These are phyloP conservation scores for Podarcis lilfordi DNA, from an alignment of 2,797 vertebrate species.

Conservation along the genomic window DNA sequence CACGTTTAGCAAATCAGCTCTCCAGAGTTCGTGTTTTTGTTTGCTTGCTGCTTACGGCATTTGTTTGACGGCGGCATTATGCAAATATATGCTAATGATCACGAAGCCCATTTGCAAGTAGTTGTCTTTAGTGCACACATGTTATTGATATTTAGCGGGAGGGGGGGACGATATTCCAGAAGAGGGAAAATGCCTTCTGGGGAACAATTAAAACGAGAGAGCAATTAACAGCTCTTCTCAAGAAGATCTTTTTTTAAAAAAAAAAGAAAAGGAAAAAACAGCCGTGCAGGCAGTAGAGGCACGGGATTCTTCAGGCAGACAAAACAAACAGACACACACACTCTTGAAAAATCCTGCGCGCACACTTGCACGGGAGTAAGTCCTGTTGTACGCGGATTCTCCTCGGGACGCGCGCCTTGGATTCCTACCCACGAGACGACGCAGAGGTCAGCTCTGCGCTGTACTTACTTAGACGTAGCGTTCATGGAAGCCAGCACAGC, in stretches of 20 bases:
- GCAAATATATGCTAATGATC: slow-evolving; percentile 72
- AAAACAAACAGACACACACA: background rate
- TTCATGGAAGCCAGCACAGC: background rate
- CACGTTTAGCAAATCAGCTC: slow-evolving; percentile 28
- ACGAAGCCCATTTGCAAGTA: slow-evolving; percentile 63
- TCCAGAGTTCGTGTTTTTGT: slow-evolving; percentile 41
- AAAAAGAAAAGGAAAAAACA: too few species aligned
- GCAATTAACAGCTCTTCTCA: background rate
- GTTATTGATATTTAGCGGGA: slow-evolving; percentile 63
- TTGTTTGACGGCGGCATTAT: slow-evolving; percentile 53
- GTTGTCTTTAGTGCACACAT: slow-evolving; percentile 56
- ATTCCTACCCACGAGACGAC: background rate
- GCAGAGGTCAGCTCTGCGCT: too few species aligned
- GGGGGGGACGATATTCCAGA: slow-evolving; percentile 47
- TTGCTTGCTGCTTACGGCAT: slow-evolving; percentile 38
- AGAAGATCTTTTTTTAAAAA: slow-evolving; percentile 9
- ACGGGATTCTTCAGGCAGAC: background rate
- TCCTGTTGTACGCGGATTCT: background rate
- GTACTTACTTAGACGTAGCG: background rate
- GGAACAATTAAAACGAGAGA: slow-evolving; percentile 18
- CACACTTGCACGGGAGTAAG: background rate
- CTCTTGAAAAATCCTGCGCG: background rate
- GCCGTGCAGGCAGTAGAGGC: background rate
- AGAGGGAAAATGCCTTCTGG: slow-evolving; percentile 46
- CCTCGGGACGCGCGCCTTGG: background rate